These are phyloP conservation scores for Drosophila percnosoma DNA, from an alignment of 2,888 invertebrate genomes.

Conservation along the genomic window DNA sequence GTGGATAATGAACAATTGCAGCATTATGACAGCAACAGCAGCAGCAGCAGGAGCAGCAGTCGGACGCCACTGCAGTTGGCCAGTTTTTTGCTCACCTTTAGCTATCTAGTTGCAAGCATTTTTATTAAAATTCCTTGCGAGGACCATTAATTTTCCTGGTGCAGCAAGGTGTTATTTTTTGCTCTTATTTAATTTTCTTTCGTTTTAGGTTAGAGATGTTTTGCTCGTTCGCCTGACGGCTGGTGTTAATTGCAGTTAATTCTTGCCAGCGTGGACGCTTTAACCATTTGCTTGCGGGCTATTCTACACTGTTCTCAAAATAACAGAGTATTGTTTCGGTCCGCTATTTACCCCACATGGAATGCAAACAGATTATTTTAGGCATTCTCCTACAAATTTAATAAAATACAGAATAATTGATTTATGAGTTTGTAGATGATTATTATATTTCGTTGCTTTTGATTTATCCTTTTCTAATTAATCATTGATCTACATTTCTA, in stretches of 20 bases:
- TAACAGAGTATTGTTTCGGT: not conserved
- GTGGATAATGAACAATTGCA: constrained; percentile 83
- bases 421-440: not conserved
- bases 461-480: not conserved
- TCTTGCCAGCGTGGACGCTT: constrained; percentile 44
- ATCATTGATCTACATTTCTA: not conserved
- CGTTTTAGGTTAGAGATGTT: constrained; percentile 31
- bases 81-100: constrained; percentile 71
- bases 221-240: constrained; percentile 22
- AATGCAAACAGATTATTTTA: too few relatives aligned
- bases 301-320: not conserved
- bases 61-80: constrained; percentile 60
- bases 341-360: not conserved
- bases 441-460: not conserved
- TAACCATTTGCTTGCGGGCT: constrained; percentile 12
- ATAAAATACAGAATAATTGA: not conserved
- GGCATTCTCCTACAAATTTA: not conserved
- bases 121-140: constrained; percentile 78
- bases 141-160: constrained; percentile 79
- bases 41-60: constrained; percentile 41
- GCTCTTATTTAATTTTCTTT: constrained; percentile 10
- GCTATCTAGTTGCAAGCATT: constrained; percentile 77
- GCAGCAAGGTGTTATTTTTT: constrained; percentile 19
- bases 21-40: constrained; percentile 77
- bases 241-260: constrained; percentile 61